Evolutionary conservation across 2,113 vertebrate genomes (phyloP).

Genomic region (Trematomus loennbergii): DNA sequence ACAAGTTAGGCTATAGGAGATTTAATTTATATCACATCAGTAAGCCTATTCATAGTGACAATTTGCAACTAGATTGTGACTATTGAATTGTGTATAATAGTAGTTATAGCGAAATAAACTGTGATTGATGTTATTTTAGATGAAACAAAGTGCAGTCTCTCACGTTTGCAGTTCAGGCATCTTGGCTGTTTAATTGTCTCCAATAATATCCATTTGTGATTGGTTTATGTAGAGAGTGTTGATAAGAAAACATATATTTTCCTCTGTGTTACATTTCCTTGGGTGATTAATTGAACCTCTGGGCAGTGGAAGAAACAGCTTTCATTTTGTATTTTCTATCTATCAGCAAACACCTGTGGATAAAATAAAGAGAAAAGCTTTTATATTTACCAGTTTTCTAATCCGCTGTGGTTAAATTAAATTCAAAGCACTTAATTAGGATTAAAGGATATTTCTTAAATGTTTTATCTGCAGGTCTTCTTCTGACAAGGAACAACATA

Average conservation of each 20-base stretch:
- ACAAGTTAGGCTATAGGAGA: not conserved
- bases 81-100: not conserved
- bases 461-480: too few relatives aligned
- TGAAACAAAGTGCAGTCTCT: not conserved
- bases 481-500: too few relatives aligned
- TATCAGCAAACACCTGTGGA: not conserved
- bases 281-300: conserved; percentile 40
- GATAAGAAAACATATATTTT: conserved; percentile 27
- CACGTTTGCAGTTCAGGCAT: too few relatives aligned
- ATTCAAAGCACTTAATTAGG: not conserved
- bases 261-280: conserved; percentile 16
- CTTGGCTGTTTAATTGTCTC: not conserved
- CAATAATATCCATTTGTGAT: conserved; percentile 17
- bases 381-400: not conserved
- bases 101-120: not conserved
- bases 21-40: not conserved
- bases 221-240: conserved; percentile 1
- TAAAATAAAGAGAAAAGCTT: conserved; percentile 4
- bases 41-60: not conserved
- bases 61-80: not conserved
- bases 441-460: not conserved
- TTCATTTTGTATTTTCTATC: not conserved
- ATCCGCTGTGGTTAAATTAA: not conserved
- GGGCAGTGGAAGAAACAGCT: not conserved
- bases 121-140: not conserved